These are phyloP conservation scores for Ylistrum balloti DNA, from an alignment of 1,140 invertebrate genomes.

Conservation along the genomic window DNA sequence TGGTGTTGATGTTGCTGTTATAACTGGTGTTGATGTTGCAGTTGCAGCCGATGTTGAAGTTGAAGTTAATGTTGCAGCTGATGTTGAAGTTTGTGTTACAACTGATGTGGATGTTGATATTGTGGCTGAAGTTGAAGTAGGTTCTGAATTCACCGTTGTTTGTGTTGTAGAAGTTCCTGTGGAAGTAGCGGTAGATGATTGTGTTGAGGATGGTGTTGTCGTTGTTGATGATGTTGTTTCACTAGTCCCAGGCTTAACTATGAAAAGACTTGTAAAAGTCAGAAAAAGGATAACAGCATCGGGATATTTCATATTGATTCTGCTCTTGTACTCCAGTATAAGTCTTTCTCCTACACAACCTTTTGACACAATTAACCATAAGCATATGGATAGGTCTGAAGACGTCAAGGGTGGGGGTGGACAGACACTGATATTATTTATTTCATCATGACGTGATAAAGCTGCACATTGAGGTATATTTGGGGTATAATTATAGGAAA, in stretches of 20 bases:
- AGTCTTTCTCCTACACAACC: background rate
- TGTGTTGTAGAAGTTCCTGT: background rate
- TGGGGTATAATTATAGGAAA: too few species aligned
- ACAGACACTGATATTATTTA: background rate
- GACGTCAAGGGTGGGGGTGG: background rate
- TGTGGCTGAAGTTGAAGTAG: background rate
- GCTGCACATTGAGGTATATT: background rate
- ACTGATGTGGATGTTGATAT: too few species aligned
- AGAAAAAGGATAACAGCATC: background rate
- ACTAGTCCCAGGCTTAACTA: background rate
- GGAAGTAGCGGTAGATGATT: background rate
- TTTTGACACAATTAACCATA: background rate
- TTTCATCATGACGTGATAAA: background rate
- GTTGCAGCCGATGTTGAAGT: background rate
- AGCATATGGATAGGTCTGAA: background rate
- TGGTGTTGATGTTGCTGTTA: background rate
- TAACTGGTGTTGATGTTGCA: too few species aligned
- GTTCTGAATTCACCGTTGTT: background rate
- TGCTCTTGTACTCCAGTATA: background rate
- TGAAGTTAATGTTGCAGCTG: background rate
- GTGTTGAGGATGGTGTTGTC: background rate
- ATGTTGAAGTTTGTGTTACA: background rate
- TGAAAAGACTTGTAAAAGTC: background rate
- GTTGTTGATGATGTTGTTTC: background rate
- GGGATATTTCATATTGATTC: background rate